Base-by-base conservation (phyloP, 2,888 invertebrate genomes). In the Caenorhabditis sp. region DNA sequence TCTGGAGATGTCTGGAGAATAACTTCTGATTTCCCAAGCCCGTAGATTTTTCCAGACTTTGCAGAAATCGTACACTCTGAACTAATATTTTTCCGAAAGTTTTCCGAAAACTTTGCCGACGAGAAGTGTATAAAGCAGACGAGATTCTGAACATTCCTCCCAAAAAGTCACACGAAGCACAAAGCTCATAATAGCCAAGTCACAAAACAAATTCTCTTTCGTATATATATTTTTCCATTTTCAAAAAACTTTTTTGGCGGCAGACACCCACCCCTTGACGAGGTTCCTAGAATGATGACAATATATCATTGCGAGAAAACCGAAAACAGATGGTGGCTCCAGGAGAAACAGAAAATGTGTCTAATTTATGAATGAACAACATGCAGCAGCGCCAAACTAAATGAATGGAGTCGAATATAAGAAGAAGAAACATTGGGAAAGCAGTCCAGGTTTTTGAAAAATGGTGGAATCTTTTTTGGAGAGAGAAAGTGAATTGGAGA, bases 401-500 rank as follows among this genome's bases (percentile, higher is more conserved):
- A 26, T 26, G 22, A 22, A 56, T 14, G 26, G 22, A 31, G 28
- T 28, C 4, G n/a, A 49, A 47, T 38, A 35, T 31, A 8, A 24
- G 14, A 16, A 54, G 54, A 68, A 16, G 68, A 68, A 68, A 68
- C 68, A 68, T 68, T 68, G 54, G 54, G 68, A 14, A n/a, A n/a
- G n/a, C n/a, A n/a, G 68, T 26, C 54, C 68, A 68, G 68, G 68
- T 68, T 68, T 68, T 68, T 68, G 68, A 68, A 68, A 68, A 68
- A 68, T 68, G 35, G 22, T 68, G 35, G 66, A 35, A 22, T 16
- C 35, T 59, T 16, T 2, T 31, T 16, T n/a, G 8, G 16, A 56
- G 54, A 66, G 49, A 22, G 22, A 58, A 58, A 58, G 19, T 10
- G 54, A 26, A 54, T 26, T 24, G 12, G 54, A 10, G 26, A 26